Base-by-base conservation (phyloP, 2,888 invertebrate genomes). In the Horisme vitalbata region DNA sequence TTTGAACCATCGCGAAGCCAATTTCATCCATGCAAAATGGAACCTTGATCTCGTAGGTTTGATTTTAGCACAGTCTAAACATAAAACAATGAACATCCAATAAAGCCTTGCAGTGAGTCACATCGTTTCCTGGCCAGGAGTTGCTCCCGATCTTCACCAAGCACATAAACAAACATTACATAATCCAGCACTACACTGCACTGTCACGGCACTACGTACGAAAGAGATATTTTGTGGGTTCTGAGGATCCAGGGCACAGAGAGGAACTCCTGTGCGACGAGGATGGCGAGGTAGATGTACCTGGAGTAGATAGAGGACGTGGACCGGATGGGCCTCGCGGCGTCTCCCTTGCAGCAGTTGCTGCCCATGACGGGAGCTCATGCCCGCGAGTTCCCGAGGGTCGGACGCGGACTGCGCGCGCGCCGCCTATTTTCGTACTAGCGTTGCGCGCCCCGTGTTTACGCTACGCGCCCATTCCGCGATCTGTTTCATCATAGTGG, bases 261-360 rank as follows among this genome's bases (percentile, higher is more conserved):
- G 70, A 60, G 63, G 53, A 60, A 68, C 74, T 86, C 84, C 69
- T 80, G 79, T 21, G 71, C 74, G 63, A 79, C 53, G 68, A 75
- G 58, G 65, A 86, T 63, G 62, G 63, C 72, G 76, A 83, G 71
- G 79, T 76, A 72, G 70, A 83, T 77, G 75, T 88, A 90, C 90
- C 90, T 90, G 83, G 71, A 80, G 83, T 90, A 90, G 62, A 83
- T 84, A 39, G 90, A 90, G 39, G 90, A 87, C 63, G 75, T 75
- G 54, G 88, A 79, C 65, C 83, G 78, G 66, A 84, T 64, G 43
- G 86, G 83, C 59, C 82, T 75, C 59, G 87, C 84, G 55, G 90
- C 84, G 72, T 90, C 90, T 71, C 90, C 90, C 72, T 91, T 91
- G 79, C 91, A 91, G 81, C 91, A 91, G 74, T 91, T 91, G 78